These are phyloP conservation scores for Protophormia terraenovae DNA, from an alignment of 2,888 invertebrate species.

Conservation along the genomic window DNA sequence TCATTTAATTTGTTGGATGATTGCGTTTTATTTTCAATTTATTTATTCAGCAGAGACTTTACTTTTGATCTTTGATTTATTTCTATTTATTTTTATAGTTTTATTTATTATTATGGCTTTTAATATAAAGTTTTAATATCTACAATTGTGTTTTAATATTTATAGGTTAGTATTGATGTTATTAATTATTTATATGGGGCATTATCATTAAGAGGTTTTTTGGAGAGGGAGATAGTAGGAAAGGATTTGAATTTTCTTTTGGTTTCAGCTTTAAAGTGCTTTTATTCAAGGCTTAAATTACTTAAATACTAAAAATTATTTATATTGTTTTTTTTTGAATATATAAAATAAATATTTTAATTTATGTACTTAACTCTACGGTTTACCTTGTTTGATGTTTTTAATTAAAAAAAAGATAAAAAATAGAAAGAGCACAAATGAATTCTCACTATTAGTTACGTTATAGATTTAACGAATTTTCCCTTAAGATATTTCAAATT, in stretches of 20 bases:
- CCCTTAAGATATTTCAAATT: too few species aligned
- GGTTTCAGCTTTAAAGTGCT: constrained; percentile 5
- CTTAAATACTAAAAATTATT: constrained; percentile 44
- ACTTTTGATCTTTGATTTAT: background rate
- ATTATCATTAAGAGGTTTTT: background rate
- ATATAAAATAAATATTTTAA: constrained; percentile 16
- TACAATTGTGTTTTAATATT: constrained; percentile 43
- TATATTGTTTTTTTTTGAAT: constrained; percentile 40
- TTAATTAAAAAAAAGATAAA: background rate
- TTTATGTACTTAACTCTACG: constrained; percentile 48
- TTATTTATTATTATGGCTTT: constrained; percentile 38
- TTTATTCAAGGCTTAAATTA: constrained; percentile 45
- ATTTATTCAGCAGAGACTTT: background rate
- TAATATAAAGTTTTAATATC: constrained; percentile 63
- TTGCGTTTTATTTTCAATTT: background rate
- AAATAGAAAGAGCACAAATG: too few species aligned
- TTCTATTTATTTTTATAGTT: background rate
- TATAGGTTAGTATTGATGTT: background rate
- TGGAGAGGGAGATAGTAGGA: background rate
- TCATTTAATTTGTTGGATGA: background rate
- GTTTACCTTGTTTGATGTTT: constrained; percentile 61
- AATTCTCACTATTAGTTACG: too few species aligned
- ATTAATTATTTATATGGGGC: background rate
- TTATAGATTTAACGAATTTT: too few species aligned
- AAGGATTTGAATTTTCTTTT: constrained; percentile 1